Conservation (phyloP, 2,888 invertebrate genomes). For the Didymodactylos carnosus region DNA sequence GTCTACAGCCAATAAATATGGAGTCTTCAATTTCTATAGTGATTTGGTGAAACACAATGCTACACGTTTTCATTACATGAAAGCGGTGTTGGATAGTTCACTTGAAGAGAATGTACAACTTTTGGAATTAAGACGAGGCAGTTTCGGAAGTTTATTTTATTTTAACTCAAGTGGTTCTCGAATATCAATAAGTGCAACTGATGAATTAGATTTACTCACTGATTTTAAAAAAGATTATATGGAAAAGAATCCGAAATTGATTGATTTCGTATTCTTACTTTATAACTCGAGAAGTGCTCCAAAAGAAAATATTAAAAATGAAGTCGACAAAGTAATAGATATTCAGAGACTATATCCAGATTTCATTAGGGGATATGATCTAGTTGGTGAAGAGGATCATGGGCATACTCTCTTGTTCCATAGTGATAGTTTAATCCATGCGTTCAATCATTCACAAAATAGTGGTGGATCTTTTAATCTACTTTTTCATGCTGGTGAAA, state of each 20-base stretch:
- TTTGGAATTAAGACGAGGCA: slow-evolving; percentile 3
- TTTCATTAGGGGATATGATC: slow-evolving; percentile 12
- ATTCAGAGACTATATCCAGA: background rate
- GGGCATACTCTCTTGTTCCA: slow-evolving; percentile 13
- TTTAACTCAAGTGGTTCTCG: background rate
- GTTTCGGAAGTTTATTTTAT: slow-evolving; percentile 7
- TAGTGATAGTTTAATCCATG: background rate
- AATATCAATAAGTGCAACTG: background rate
- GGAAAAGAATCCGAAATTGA: background rate
- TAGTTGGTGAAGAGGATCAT: slow-evolving; percentile 14
- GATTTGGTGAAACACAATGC: background rate
- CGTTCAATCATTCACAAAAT: background rate
- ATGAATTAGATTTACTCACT: slow-evolving; percentile 1
- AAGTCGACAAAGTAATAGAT: background rate
- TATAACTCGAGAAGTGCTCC: background rate
- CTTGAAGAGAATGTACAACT: slow-evolving; percentile 10
- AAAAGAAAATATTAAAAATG: background rate
- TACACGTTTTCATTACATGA: slow-evolving; percentile 6
- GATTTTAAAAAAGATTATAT: slow-evolving; percentile 5
- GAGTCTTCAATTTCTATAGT: background rate
- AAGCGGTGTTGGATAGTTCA: slow-evolving; percentile 2
- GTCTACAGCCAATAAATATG: slow-evolving; percentile 1
- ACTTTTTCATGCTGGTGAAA: slow-evolving; percentile 10
- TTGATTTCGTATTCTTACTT: slow-evolving; percentile 8
- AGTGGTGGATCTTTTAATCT: slow-evolving; percentile 2